These are phyloP conservation scores for Athetis lepigone DNA, from an alignment of 2,888 invertebrate species.

Conservation along the genomic window DNA sequence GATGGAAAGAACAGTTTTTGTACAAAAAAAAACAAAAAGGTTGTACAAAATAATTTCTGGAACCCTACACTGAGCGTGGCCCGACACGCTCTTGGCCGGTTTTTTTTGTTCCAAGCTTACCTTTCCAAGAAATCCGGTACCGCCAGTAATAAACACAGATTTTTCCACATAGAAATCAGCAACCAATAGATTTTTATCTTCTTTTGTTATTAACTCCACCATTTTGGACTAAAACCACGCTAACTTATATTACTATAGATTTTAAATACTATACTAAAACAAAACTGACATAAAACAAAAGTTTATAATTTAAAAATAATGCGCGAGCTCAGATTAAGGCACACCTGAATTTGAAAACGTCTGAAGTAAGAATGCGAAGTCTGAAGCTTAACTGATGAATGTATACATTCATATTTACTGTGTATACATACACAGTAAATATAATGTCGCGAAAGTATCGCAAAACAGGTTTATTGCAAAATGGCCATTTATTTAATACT, in stretches of 20 bases:
- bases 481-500: background rate
- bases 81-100: too few species aligned
- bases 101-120: too few species aligned
- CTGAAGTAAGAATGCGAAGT: slow-evolving; percentile 14
- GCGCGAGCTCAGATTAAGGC: background rate
- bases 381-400: background rate
- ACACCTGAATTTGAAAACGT: slow-evolving; percentile 13
- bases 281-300: too few species aligned
- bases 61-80: too few species aligned
- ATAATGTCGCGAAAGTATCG: background rate
- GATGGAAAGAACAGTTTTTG: too few species aligned
- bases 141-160: slow-evolving; percentile 93
- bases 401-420: too few species aligned
- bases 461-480: background rate
- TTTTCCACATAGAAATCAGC: slow-evolving; percentile 91
- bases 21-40: too few species aligned
- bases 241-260: background rate
- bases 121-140: slow-evolving; percentile 95
- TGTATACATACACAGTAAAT: background rate
- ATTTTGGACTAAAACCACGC: slow-evolving; percentile 24
- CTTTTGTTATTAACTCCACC: slow-evolving; percentile 15
- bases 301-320: background rate
- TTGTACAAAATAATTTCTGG: too few species aligned
- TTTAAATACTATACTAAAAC: too few species aligned
- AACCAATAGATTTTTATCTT: slow-evolving; percentile 4